Percentiles rank a stretch among this genome's conserved stretches.
Evolutionary conservation across 2,113 vertebrate species (phyloP).

Genomic region (Mohoua ochrocephala): DNA sequence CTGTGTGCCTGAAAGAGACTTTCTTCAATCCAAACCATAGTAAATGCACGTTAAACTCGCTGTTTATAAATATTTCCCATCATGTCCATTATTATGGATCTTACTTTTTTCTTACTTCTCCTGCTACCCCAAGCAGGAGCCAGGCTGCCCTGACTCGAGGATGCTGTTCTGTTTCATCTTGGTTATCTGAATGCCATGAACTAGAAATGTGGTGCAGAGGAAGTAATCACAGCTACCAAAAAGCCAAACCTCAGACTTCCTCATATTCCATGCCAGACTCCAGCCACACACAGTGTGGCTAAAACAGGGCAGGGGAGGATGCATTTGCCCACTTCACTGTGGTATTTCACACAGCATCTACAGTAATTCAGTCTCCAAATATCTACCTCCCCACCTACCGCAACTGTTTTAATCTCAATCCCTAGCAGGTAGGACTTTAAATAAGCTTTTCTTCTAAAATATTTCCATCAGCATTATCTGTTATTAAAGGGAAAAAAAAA

Average conservation of each 20-base stretch:
- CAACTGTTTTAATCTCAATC: neutral
- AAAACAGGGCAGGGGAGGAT: neutral
- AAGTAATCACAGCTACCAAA: neutral
- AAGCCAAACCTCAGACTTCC: neutral
- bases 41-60: neutral
- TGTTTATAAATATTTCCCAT: neutral
- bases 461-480: slow-evolving; percentile 50
- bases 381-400: neutral
- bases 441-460: slow-evolving; percentile 20
- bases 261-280: neutral
- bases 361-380: neutral
- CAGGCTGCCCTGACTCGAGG: neutral
- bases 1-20: neutral
- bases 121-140: neutral
- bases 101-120: neutral
- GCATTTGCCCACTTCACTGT: neutral
- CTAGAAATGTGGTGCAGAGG: neutral
- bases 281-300: neutral
- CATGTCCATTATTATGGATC: neutral
- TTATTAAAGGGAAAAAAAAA: neutral
- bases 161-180: neutral
- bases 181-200: neutral
- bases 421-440: neutral
- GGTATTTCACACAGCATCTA: neutral
- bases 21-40: neutral